Evolutionary conservation across 2,888 invertebrate species (phyloP), one percentile per base, ranked within the genome.

Genomic region (Cryptus viduatorius): DNA sequence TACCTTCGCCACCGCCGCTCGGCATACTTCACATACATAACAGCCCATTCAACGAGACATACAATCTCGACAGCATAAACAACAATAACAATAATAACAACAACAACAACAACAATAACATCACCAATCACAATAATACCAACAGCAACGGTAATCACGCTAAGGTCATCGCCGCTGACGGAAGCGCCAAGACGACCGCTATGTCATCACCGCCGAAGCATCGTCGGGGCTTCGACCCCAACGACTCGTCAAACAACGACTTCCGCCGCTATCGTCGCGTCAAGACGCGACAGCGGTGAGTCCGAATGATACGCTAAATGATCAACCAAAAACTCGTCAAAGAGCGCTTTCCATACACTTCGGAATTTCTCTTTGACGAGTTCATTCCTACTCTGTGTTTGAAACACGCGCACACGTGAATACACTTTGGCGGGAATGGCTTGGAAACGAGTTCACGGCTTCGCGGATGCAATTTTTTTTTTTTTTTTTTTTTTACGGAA

Each of bases 201-300:
- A 92, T 92, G 92, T 92, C 92, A 83, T 92, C 93, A 53, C 91
- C 92, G 84, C 90, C 92, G 14, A 92, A 92, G 83, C 92, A 92
- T 84, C 92, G 92, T 64, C 88, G 93, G 87, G 92, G 91, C 86
- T 93, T 93, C 88, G 92, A 93, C 88, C 90, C 91, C 86, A 92
- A 91, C 82, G 92, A 92, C 84, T 87, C 90, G 12, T 89, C 89
- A 68, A 89, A 88, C 87, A 90, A 88, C 84, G 92, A 93, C 82
- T 93, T 89, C 86, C 90, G 92, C 86, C 92, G 92, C 88, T 92
- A 90, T 89, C 92, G 92, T 82, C 92, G 92, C 56, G 90, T 91
- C 86, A 92, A 92, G 89, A 90, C 91, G 89, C 90, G 90, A 88
- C 92, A 91, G 89, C 91, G 91, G 92, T 92, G 91, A 93, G 92